A percentile compares a stretch with the other conserved stretches of the same genome.
Evolutionary conservation across 2,888 invertebrate genomes (phyloP).

Genomic region (Acleris cristana): DNA sequence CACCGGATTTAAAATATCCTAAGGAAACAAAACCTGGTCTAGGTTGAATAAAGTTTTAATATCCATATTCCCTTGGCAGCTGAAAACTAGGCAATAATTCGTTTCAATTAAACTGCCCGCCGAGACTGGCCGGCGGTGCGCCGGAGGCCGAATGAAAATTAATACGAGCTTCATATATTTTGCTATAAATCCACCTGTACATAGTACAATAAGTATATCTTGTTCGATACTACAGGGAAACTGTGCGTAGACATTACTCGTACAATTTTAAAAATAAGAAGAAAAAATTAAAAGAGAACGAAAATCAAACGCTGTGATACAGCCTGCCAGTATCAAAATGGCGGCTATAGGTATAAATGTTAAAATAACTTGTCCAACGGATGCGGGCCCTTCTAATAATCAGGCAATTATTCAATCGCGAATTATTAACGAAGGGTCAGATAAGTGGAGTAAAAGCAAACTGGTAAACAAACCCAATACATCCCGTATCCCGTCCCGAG

Average conservation of each 20-base stretch:
- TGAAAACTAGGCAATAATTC: constrained; percentile 34
- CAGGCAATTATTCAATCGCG: constrained; percentile 34
- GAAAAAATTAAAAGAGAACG: no score
- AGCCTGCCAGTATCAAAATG: neutral
- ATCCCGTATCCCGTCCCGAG: constrained; percentile 7
- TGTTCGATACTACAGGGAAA: neutral
- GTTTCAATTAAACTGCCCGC: constrained; percentile 33
- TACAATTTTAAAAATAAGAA: neutral
- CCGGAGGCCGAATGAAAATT: constrained; percentile 32
- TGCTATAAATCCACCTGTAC: constrained; percentile 28
- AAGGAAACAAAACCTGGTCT: neutral
- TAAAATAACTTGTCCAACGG: constrained; percentile 19
- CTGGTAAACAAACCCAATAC: constrained; percentile 29
- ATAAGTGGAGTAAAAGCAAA: constrained; percentile 31
- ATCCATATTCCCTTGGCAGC: constrained; percentile 12
- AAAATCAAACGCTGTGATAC: no score
- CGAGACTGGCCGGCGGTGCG: constrained; percentile 5
- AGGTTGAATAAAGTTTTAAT: neutral
- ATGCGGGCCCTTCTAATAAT: constrained; percentile 34
- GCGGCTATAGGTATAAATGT: constrained; percentile 11
- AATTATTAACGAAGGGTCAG: constrained; percentile 35
- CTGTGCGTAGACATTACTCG: neutral
- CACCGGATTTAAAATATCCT: neutral
- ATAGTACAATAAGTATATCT: neutral
- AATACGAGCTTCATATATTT: constrained; percentile 28